Percentiles rank a stretch among this genome's conserved stretches.
phyloP scores from a whole-genome alignment of 2,113 vertebrate species.

The Alexandromys fortis region DNA sequence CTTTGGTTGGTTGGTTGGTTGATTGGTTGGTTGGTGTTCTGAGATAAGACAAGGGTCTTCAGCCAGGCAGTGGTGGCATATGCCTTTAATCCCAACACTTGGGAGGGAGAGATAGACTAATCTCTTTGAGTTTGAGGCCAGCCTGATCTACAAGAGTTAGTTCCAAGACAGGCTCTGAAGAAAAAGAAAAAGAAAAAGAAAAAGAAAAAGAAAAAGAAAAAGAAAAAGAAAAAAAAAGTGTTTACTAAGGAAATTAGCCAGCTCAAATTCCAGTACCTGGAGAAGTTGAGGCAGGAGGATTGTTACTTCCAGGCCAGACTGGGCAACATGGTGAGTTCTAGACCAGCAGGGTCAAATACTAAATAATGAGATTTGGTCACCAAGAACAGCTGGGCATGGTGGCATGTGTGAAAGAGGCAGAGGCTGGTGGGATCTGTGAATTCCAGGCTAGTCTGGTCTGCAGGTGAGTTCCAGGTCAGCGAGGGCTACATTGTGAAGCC shows the following conservation, averaged over 20 bases:
- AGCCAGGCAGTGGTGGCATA: no score
- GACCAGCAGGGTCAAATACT: background rate
- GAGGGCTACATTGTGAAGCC: background rate
- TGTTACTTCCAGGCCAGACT: background rate
- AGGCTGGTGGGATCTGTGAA: background rate
- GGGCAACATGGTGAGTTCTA: background rate
- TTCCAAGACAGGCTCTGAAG: no score
- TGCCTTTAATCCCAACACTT: no score
- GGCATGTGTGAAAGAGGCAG: background rate
- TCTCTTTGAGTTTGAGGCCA: no score
- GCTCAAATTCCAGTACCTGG: background rate
- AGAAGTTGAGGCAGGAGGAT: background rate
- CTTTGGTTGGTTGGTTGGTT: background rate
- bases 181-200: no score
- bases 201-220: no score
- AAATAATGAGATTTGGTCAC: background rate
- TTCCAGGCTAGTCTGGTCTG: background rate
- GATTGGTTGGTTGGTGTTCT: background rate
- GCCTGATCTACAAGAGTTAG: no score
- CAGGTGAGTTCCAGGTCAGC: background rate
- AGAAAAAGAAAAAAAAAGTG: background rate
- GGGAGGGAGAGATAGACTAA: no score
- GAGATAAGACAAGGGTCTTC: background rate
- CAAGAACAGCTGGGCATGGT: background rate
- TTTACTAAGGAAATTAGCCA: background rate